Evolutionary conservation across 2,888 invertebrate genomes (phyloP), one percentile per base, ranked within the genome.

Genomic region (Choristoneura rosaceana): DNA sequence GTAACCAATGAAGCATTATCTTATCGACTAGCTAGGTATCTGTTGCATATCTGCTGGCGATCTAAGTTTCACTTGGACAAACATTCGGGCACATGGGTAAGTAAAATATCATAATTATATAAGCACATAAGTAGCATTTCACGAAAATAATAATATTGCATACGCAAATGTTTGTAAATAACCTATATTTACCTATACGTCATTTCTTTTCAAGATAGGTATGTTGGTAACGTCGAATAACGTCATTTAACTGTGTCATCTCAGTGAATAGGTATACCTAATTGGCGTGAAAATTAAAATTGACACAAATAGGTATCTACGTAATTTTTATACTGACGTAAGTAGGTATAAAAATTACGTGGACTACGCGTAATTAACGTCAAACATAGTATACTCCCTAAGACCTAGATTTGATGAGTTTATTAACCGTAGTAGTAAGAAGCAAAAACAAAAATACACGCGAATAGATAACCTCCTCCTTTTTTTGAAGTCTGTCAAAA

Each of bases 21-120:
- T 73, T 73, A 73, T 69, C 73, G 59, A 41, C 60, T 70, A 47
- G 38, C 25, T 25, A 67, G 43, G 14, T 73, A 69, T 64, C 59
- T 73, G 71, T 63, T 71, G 73, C 68, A 73, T 69, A 68, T 68
- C 63, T 63, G 55, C 66, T 69, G 64, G 75, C 71, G 77, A 86
- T 78, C 81, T 83, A 82, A 85, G 82, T 81, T 79, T 82, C 85
- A 87, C 80, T 81, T 86, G 87, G 83, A 76, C 77, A 82, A 84
- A 85, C 78, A 82, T 65, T 69, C 5, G 9, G 50, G 34, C 15
- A 38, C 4, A 67, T 74, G 74, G 34, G 50, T 64, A 71, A 12
- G 52, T 63, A 59, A 41, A 60, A 60, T 52, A 45, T 59, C 64
- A 58, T 52, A 47, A 52, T 59, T 41, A 15, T 12, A 60, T 50